A percentile compares a stretch with the other conserved stretches of the same genome.
phyloP scores from a whole-genome alignment of 1,140 invertebrate species.

The Subanguina moxae region DNA sequence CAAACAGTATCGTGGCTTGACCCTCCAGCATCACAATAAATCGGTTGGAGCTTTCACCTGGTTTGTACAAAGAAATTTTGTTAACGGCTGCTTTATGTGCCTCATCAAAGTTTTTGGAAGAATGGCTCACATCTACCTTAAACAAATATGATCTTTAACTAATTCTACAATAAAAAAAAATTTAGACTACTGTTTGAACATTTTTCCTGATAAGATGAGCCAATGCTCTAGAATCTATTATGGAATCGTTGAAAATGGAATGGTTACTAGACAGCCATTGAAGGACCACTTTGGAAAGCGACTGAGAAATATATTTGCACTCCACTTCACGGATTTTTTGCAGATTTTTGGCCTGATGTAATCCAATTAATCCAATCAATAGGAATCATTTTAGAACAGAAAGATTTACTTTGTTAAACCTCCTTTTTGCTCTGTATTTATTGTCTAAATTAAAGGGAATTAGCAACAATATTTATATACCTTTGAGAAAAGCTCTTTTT shows the following conservation, averaged over 20 bases:
- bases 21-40: conserved; percentile 51
- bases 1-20: conserved; percentile 41
- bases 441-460: conserved; percentile 22
- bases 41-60: conserved; percentile 35
- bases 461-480: background rate
- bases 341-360: conserved; percentile 10
- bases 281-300: conserved; percentile 36
- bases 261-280: conserved; percentile 46
- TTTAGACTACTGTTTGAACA: conserved; percentile 31
- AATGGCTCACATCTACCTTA: conserved; percentile 8
- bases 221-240: conserved; percentile 44
- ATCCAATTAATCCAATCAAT: no score
- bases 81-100: background rate
- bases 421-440: conserved; percentile 36
- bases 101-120: conserved; percentile 3
- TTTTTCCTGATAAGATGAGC: conserved; percentile 41
- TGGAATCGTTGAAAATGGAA: conserved; percentile 35
- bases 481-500: conserved; percentile 4
- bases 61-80: conserved; percentile 32
- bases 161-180: no score
- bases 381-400: no score
- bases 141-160: background rate
- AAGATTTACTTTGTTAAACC: conserved; percentile 13
- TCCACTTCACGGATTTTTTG: conserved; percentile 11
- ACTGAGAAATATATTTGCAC: conserved; percentile 33